Evolutionary conservation across 2,113 vertebrate species (phyloP), one percentile per base, ranked within the genome.

Genomic region (Aldabrachelys gigantea): DNA sequence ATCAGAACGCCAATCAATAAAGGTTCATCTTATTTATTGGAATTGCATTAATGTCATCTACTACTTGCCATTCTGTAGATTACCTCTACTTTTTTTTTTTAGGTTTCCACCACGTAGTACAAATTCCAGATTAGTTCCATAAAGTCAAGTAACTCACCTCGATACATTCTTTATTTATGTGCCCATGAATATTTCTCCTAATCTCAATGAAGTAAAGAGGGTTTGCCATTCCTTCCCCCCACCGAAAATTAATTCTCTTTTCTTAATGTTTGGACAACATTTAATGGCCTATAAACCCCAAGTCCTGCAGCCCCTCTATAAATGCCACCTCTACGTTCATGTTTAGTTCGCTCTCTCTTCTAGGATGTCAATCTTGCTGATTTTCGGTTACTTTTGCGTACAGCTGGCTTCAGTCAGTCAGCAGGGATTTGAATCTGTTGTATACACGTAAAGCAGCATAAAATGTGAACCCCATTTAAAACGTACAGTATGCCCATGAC

Each of bases 341-440:
- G 82, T 95, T 91, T 86, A 89, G 91, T 96, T 94, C 65, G 57
- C 24, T 92, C n/a, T 93, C 31, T 85, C 92, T 96, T 88, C 41
- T 85, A 5, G 0, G 0, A 78, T 90, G 65, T 96, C 87, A 41
- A 54, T 96, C 91, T 86, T 95, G 91, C 80, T 94, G 94, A 88
- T 95, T 97, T 95, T 94, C 83, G 6, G 1, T 94, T 79, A 80
- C 84, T 12, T 1, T 92, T 96, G 52, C 79, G 75, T 75, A 91
- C 95, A 97, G 89, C 59, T 44, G 44, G 62, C 49, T 96, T 97
- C 90, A 89, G 83, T 95, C 94, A 97, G 93, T 96, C 96, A 96
- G 62, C 38, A 91, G 10, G 72, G 62, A 85, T 85, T 96, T 91
- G 91, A 95, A 95, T 50, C 59, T 93, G 56, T 31, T 8, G 0